phyloP scores from a whole-genome alignment of 2,113 vertebrate species.

The Alligator mississippiensis region DNA sequence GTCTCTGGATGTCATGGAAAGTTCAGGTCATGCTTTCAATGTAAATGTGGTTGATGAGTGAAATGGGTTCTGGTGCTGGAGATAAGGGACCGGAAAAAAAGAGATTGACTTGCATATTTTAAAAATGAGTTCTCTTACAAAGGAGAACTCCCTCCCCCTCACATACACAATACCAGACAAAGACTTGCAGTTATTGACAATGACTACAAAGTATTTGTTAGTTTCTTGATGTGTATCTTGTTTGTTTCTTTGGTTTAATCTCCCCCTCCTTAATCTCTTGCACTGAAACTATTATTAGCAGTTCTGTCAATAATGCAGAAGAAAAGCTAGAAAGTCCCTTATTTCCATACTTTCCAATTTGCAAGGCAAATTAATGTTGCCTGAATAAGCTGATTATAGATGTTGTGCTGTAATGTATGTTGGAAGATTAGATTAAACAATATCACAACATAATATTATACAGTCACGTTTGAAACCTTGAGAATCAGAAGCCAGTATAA shows the following conservation, averaged over 20 bases:
- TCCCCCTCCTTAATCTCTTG: constrained; percentile 44
- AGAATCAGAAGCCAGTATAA: not conserved
- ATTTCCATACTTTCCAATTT: constrained; percentile 33
- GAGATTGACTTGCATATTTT: constrained; percentile 30
- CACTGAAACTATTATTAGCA: constrained; percentile 45
- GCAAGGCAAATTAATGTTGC: constrained; percentile 54
- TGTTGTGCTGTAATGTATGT: not conserved
- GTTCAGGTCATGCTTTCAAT: constrained; percentile 21
- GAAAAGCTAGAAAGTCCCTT: constrained; percentile 12
- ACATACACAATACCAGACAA: not conserved
- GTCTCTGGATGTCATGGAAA: constrained; percentile 43
- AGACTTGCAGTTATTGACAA: constrained; percentile 3
- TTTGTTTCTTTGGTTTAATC: constrained; percentile 40
- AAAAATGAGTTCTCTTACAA: constrained; percentile 1
- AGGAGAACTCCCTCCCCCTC: not conserved
- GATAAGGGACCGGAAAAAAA: constrained; percentile 45
- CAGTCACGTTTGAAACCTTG: not conserved
- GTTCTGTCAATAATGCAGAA: constrained; percentile 58
- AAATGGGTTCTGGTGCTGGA: constrained; percentile 37
- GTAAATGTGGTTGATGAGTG: constrained; percentile 9
- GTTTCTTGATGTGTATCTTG: not conserved
- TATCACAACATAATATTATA: constrained; percentile 41
- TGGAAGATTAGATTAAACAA: constrained; percentile 47
- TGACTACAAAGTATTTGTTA: not conserved
- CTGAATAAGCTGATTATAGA: constrained; percentile 5